phyloP scores from a whole-genome alignment of 2,888 invertebrate species.

The Plusia festucae region DNA sequence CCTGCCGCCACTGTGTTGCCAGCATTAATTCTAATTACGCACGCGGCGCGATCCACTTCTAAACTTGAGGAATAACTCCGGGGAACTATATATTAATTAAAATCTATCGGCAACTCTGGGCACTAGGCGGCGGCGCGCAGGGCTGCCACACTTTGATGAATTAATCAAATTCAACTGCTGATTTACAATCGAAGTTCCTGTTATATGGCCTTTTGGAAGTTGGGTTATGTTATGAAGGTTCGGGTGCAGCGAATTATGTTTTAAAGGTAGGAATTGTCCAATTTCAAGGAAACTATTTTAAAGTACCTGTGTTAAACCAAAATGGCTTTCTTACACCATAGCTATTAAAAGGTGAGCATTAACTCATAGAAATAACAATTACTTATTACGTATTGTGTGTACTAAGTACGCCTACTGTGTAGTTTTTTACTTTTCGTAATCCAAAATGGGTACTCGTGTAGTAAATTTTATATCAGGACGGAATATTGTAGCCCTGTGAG shows the following conservation, averaged over 20 bases:
- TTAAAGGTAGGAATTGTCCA: not conserved
- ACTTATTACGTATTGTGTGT: no score
- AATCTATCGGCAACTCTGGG: slow-evolving; percentile 65
- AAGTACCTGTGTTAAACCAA: not conserved
- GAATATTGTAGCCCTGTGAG: slow-evolving; percentile 19
- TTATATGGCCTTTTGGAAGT: slow-evolving; percentile 14
- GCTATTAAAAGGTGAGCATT: no score
- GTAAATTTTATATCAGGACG: not conserved
- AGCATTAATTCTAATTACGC: slow-evolving; percentile 72
- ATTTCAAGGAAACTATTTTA: not conserved
- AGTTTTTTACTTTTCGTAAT: no score
- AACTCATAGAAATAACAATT: no score
- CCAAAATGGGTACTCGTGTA: not conserved
- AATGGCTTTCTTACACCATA: no score
- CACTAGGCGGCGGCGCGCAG: slow-evolving; percentile 32
- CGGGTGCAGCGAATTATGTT: not conserved
- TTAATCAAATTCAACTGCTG: slow-evolving; percentile 44
- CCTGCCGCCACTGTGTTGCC: slow-evolving; percentile 53
- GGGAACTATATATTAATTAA: slow-evolving; percentile 77
- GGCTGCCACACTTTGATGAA: slow-evolving; percentile 43
- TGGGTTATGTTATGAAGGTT: not conserved
- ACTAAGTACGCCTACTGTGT: no score
- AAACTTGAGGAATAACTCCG: slow-evolving; percentile 67
- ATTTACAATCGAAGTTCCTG: slow-evolving; percentile 26
- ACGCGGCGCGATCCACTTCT: slow-evolving; percentile 64